phyloP scores from a whole-genome alignment of 2,797 vertebrate genomes.

The Scolopax rusticola region DNA sequence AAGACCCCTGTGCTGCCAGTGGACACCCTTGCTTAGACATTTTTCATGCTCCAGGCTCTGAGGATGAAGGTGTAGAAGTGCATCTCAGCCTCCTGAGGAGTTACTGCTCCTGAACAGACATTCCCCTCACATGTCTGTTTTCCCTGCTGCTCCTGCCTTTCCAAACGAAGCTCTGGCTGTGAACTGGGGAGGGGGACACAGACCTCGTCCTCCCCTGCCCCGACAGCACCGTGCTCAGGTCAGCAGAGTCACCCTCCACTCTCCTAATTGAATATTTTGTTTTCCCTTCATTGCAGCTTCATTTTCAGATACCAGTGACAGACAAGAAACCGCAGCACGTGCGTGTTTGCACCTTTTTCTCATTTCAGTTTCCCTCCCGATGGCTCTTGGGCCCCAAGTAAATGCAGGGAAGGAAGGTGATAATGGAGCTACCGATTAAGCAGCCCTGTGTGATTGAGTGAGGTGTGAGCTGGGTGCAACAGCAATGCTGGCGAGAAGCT shows the following conservation, averaged over 20 bases:
- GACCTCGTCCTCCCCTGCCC: background rate
- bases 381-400: background rate
- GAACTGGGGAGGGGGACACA: background rate
- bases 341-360: background rate
- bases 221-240: background rate
- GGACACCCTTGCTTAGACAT: background rate
- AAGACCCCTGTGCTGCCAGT: background rate
- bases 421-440: slow-evolving; percentile 1
- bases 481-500: background rate
- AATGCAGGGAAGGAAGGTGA: background rate
- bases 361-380: background rate
- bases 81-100: background rate
- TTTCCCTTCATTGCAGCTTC: background rate
- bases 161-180: background rate
- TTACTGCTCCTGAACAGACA: background rate
- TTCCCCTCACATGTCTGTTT: rapidly evolving
- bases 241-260: background rate
- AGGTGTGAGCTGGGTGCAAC: background rate
- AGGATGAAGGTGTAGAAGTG: rapidly evolving
- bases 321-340: background rate
- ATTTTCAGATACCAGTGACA: background rate
- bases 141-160: background rate
- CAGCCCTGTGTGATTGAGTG: background rate
- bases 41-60: background rate
- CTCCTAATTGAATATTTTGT: background rate